Evolutionary conservation across 2,113 vertebrate species (phyloP).

Genomic region (Dissostichus mawsoni): DNA sequence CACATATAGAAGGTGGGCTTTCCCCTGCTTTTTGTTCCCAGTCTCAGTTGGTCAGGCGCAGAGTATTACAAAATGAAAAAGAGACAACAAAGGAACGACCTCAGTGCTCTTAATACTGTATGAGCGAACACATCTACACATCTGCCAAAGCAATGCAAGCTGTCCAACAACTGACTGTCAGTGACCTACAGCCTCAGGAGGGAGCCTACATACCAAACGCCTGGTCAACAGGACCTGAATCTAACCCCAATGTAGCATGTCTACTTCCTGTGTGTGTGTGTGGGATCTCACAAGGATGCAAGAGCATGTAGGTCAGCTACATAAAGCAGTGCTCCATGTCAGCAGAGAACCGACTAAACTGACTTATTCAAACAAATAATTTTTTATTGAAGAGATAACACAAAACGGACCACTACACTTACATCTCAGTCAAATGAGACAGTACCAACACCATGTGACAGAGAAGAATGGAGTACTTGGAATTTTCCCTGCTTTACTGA

Average conservation of each 20-base stretch:
- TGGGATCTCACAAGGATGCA: not conserved
- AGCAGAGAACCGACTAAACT: conserved; percentile 4
- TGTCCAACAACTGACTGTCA: conserved; percentile 40
- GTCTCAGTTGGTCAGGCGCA: not conserved
- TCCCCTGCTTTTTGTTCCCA: conserved; percentile 2
- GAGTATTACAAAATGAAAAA: not conserved
- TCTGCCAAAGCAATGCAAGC: conserved; percentile 46
- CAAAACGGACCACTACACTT: not conserved
- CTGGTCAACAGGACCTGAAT: conserved; percentile 6
- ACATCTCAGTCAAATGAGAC: not conserved
- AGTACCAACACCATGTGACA: not conserved
- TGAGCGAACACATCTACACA: conserved; percentile 4
- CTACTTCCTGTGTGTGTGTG: not conserved
- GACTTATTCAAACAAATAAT: not conserved
- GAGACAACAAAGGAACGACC: conserved; percentile 28
- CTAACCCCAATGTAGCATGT: conserved; percentile 1
- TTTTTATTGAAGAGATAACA: not conserved
- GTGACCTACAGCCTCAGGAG: conserved; percentile 76
- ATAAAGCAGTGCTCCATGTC: not conserved
- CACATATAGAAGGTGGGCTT: not conserved
- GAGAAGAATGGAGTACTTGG: not conserved
- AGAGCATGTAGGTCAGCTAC: conserved; percentile 37
- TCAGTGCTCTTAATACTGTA: not conserved
- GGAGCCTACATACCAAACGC: conserved; percentile 6
- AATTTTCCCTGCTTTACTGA: not conserved